These are phyloP conservation scores for Zalophus californianus DNA, from an alignment of 2,797 vertebrate species.

Conservation along the genomic window DNA sequence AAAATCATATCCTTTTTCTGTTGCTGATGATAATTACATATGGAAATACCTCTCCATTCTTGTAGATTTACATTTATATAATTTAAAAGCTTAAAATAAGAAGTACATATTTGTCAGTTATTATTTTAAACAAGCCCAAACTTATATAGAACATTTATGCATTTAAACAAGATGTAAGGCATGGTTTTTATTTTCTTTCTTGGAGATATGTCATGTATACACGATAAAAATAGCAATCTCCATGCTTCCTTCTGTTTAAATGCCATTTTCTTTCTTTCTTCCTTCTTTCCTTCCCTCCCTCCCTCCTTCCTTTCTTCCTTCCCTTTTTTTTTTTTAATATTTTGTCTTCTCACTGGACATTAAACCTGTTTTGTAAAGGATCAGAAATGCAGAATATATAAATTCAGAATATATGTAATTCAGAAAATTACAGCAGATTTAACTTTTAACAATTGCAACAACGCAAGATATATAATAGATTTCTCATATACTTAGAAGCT, in stretches of 20 bases:
- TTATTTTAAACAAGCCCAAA: slow-evolving; percentile 60
- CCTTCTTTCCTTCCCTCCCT: fast-evolving
- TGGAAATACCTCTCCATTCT: slow-evolving; percentile 59
- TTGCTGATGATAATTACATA: slow-evolving; percentile 72
- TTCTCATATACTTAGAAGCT: background rate
- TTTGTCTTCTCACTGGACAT: background rate
- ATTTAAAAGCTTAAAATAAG: slow-evolving; percentile 67
- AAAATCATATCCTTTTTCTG: slow-evolving; percentile 68
- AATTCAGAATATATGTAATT: background rate
- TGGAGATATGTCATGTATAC: background rate
- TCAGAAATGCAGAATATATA: background rate
- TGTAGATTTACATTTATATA: slow-evolving; percentile 59
- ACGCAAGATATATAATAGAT: background rate
- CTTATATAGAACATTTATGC: background rate
- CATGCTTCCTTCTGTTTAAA: background rate
- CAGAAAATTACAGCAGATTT: background rate
- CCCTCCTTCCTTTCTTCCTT: background rate
- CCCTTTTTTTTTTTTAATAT: background rate
- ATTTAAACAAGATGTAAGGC: slow-evolving; percentile 18
- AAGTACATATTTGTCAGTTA: slow-evolving; percentile 43
- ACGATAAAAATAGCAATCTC: slow-evolving; percentile 12
- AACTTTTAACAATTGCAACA: background rate
- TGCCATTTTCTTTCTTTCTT: background rate
- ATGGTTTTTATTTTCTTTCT: slow-evolving; percentile 25
- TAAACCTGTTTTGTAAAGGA: background rate